Evolutionary conservation across 2,888 invertebrate species (phyloP).

Genomic region (Clunio marinus): DNA sequence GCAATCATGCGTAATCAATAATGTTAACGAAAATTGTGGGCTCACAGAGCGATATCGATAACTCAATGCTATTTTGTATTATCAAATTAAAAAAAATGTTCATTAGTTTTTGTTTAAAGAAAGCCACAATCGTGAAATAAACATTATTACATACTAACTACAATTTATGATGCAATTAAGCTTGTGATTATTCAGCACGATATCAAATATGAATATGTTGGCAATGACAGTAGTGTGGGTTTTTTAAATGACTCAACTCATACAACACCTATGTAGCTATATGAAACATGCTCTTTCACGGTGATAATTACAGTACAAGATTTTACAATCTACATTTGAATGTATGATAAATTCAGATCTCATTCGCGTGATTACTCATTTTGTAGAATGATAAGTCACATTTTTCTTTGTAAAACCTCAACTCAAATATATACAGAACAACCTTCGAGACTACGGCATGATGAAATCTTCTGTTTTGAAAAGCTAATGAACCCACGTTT

Average conservation of each 20-base stretch:
- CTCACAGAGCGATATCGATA: not conserved
- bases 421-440: constrained; percentile 9
- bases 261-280: not conserved
- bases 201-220: not conserved
- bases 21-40: not conserved
- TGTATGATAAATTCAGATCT: constrained; percentile 5
- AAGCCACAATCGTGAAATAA: not conserved
- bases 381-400: constrained; percentile 10
- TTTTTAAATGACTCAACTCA: constrained; percentile 30
- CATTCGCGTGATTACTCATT: not conserved
- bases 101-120: not conserved
- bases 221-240: constrained; percentile 20
- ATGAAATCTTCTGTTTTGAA: constrained; percentile 12
- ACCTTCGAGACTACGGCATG: constrained; percentile 9
- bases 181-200: constrained; percentile 6
- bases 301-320: constrained; percentile 16
- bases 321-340: too few relatives aligned
- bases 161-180: constrained; percentile 29
- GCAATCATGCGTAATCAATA: constrained; percentile 26
- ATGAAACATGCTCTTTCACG: not conserved
- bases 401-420: not conserved
- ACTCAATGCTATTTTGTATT: not conserved
- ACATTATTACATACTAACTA: constrained; percentile 21
- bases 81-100: constrained; percentile 11
- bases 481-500: constrained; percentile 34